Percentiles rank a stretch among this genome's conserved stretches.
These are phyloP conservation scores for Pan troglodytes DNA, from an alignment of 2,113 vertebrate species.

Conservation along the genomic window NHGRI_mPanTro3-v2.1_pri NC_072419.2:11225001-11225500, in stretches of 20 bases:
- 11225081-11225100: not conserved
- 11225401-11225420: no score
- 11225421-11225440: no score
- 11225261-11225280: not conserved
- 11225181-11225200: not conserved
- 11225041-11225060: not conserved
- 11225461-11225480: no score
- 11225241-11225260: not conserved
- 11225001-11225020: not conserved
- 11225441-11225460: no score
- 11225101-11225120: not conserved
- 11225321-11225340: no score
- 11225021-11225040: not conserved
- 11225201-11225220: not conserved
- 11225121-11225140: not conserved
- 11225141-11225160: not conserved
- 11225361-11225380: fast-evolving
- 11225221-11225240: not conserved
- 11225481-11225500: no score
- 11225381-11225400: no score
- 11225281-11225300: not conserved
- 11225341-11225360: no score
- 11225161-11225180: not conserved
- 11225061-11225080: not conserved
- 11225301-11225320: not conserved